Conservation (phyloP, 2,888 invertebrate genomes). For the Ferrisia virgata region DNA sequence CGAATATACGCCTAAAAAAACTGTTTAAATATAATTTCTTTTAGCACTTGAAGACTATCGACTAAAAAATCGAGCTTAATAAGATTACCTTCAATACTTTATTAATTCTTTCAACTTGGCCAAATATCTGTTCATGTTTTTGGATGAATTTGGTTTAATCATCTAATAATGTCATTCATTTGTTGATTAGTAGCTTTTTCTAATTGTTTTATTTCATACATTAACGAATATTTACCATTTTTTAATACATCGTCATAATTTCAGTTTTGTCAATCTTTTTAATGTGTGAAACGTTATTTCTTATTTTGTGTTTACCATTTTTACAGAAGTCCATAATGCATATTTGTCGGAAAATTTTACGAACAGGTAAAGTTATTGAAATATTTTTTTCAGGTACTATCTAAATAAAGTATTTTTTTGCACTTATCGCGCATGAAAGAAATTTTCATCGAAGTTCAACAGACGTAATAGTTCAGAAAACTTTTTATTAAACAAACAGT, state of each 20-base stretch:
- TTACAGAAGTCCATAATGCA: no score
- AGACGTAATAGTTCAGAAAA: no score
- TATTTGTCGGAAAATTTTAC: no score
- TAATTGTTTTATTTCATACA: neutral
- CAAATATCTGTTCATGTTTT: neutral
- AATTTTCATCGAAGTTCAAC: no score
- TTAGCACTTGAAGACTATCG: neutral
- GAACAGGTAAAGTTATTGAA: no score
- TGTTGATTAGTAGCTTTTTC: neutral
- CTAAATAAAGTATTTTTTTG: no score
- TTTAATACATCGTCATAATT: neutral
- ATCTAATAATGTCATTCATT: neutral
- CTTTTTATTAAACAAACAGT: no score
- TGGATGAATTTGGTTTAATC: neutral
- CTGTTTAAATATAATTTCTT: conserved; percentile 31
- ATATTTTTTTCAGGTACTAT: no score
- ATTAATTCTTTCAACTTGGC: conserved; percentile 2
- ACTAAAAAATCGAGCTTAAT: conserved; percentile 25
- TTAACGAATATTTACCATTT: neutral
- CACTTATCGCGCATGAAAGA: no score
- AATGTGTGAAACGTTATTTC: neutral
- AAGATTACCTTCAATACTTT: no score
- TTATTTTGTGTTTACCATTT: no score
- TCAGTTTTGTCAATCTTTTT: neutral
- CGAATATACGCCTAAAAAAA: conserved; percentile 62